Conservation (phyloP, 2,797 vertebrate species). For the Amblyraja radiata region DNA sequence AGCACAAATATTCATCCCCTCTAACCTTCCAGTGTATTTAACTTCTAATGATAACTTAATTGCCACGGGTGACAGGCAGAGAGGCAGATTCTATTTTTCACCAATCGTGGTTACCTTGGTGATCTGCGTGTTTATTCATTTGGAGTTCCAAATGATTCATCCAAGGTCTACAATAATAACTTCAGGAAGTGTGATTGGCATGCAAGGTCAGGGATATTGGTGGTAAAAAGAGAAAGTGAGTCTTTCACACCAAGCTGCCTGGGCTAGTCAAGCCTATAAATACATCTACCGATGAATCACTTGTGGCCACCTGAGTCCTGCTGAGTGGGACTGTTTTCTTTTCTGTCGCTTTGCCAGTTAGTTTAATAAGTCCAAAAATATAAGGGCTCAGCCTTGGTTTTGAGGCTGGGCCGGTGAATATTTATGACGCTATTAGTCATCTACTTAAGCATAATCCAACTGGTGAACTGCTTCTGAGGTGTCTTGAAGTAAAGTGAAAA, state of each 20-base stretch:
- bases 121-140: background rate
- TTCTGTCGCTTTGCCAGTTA: background rate
- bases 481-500: background rate
- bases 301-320: background rate
- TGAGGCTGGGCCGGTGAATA: background rate
- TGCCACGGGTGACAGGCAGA: background rate
- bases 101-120: background rate
- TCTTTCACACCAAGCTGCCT: background rate
- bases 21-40: background rate
- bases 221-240: too few relatives aligned
- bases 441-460: background rate
- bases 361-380: background rate
- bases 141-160: background rate
- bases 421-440: background rate
- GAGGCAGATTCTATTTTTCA: background rate
- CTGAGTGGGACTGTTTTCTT: background rate
- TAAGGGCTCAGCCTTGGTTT: background rate
- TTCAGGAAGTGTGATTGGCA: background rate
- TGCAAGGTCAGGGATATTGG: background rate
- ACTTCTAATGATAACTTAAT: background rate
- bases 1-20: background rate
- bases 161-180: background rate
- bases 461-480: background rate
- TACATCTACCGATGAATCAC: background rate
- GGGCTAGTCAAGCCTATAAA: background rate